Percentiles rank a stretch among this genome's conserved stretches.
phyloP scores from a whole-genome alignment of 2,797 vertebrate genomes.

The Morelia viridis region DNA sequence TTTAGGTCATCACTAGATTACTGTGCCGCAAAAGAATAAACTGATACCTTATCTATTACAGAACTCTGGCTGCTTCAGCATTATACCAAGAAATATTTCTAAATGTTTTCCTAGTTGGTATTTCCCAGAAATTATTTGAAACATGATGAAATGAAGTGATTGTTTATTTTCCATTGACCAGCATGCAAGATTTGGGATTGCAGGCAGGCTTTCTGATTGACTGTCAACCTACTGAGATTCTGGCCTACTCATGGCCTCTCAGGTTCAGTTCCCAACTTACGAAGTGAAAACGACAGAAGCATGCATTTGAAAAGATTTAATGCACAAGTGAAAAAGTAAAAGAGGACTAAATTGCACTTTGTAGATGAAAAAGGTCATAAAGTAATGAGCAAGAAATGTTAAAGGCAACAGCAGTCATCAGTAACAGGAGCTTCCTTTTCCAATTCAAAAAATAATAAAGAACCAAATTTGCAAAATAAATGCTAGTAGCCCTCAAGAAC shows the following conservation, averaged over 20 bases:
- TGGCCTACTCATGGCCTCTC: neutral
- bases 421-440: neutral
- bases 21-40: neutral
- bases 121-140: neutral
- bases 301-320: neutral
- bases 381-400: neutral
- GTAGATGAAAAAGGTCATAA: neutral
- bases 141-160: neutral
- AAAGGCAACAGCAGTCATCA: neutral
- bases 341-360: neutral
- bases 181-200: neutral
- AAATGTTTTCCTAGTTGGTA: neutral
- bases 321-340: neutral
- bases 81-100: neutral
- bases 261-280: neutral
- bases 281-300: neutral
- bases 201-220: neutral
- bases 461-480: neutral
- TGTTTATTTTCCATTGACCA: neutral
- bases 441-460: neutral
- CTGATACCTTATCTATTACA: neutral
- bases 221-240: neutral
- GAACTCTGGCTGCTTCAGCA: neutral
- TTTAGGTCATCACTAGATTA: neutral
- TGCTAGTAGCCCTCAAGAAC: neutral